Conservation (phyloP, 2,113 vertebrate species). For the Bolborhynchus lineola region DNA sequence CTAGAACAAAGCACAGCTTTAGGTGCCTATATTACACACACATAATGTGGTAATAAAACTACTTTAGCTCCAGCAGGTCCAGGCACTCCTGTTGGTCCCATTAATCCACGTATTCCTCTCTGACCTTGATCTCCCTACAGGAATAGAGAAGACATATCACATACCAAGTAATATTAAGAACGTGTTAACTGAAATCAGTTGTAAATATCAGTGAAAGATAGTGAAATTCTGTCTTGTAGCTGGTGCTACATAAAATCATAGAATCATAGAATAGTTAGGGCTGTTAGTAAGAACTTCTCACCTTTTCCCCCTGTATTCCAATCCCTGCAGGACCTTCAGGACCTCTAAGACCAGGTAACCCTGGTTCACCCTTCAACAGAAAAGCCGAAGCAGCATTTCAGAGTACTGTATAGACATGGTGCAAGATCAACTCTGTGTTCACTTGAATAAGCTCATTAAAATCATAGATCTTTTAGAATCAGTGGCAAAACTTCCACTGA, state of each 20-base stretch:
- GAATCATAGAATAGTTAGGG: background rate
- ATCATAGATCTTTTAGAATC: background rate
- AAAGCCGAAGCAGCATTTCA: background rate
- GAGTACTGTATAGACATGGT: background rate
- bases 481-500: background rate
- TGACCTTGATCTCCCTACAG: conserved; percentile 86
- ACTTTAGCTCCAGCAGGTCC: conserved; percentile 88
- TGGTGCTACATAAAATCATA: background rate
- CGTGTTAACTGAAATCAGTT: background rate
- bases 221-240: background rate
- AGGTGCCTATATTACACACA: background rate
- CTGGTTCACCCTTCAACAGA: conserved; percentile 81
- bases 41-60: background rate
- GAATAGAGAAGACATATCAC: background rate
- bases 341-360: conserved; percentile 81
- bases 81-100: conserved; percentile 80
- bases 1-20: background rate
- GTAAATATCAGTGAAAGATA: background rate
- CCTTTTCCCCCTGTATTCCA: conserved; percentile 88
- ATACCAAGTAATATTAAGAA: background rate
- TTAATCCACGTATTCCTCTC: conserved; percentile 85
- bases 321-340: conserved; percentile 81
- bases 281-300: conserved; percentile 39
- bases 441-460: background rate
- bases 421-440: background rate